Conservation (phyloP, 2,888 invertebrate species). For the Brachylomia viminalis region DNA sequence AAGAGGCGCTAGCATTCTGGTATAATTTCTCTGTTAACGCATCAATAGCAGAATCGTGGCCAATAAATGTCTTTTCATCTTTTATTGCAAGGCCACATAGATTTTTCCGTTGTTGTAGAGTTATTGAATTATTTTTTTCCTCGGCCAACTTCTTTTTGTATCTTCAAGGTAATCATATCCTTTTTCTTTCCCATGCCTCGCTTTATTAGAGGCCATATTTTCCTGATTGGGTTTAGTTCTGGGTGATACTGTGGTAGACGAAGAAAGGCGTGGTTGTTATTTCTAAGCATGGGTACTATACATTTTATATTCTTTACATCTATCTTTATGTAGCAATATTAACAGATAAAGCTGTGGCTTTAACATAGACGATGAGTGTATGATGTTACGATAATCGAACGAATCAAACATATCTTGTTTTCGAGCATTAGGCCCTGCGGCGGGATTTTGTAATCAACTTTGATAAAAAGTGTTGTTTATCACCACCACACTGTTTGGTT, state of each 20-base stretch:
- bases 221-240: conserved; percentile 29
- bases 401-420: conserved; percentile 44
- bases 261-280: conserved; percentile 10
- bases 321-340: conserved; percentile 29
- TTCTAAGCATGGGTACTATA: conserved; percentile 24
- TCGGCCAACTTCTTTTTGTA: background rate
- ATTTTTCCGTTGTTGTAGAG: conserved; percentile 26
- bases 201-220: conserved; percentile 33
- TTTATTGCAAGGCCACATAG: conserved; percentile 28
- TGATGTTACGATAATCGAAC: conserved; percentile 37
- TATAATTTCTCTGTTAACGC: conserved; percentile 27
- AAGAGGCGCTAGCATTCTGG: conserved; percentile 1
- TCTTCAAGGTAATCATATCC: background rate
- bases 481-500: conserved; percentile 38
- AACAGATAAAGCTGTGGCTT: conserved; percentile 49
- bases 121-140: conserved; percentile 21
- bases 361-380: conserved; percentile 37
- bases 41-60: conserved; percentile 37
- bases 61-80: conserved; percentile 33
- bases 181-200: conserved; percentile 5
- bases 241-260: conserved; percentile 30
- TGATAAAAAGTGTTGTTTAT: conserved; percentile 39
- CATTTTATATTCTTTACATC: conserved; percentile 32
- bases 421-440: conserved; percentile 18
- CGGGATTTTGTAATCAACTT: conserved; percentile 31